These are phyloP conservation scores for Adelges cooleyi DNA, from an alignment of 1,140 invertebrate species.

Conservation along the genomic window DNA sequence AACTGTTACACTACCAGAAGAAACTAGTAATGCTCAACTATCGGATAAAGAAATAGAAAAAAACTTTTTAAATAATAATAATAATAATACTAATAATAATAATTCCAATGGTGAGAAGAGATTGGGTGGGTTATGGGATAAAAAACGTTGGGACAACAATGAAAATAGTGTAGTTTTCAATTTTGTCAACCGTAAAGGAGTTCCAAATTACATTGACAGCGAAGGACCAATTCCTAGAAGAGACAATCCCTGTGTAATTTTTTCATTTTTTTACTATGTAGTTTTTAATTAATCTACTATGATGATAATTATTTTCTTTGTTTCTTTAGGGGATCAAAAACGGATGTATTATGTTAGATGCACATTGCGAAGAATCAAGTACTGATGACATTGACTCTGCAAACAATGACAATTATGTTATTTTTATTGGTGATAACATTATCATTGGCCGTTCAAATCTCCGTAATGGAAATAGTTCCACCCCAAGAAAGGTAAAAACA, in stretches of 20 bases:
- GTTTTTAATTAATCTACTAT: background rate
- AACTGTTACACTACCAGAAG: slow-evolving; percentile 1
- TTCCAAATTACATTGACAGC: slow-evolving; percentile 82
- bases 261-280: background rate
- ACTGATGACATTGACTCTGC: slow-evolving; percentile 16
- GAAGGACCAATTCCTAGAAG: slow-evolving; percentile 61
- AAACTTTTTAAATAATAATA: slow-evolving; percentile 56
- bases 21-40: slow-evolving; percentile 36
- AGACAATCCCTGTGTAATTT: slow-evolving; percentile 35
- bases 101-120: slow-evolving; percentile 28
- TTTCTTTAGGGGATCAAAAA: slow-evolving; percentile 2
- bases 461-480: background rate
- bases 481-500: slow-evolving; percentile 3
- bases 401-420: slow-evolving; percentile 11
- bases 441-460: slow-evolving; percentile 21
- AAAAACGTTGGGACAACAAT: slow-evolving; percentile 44
- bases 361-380: slow-evolving; percentile 26
- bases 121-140: slow-evolving; percentile 41
- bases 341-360: slow-evolving; percentile 7
- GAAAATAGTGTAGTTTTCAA: slow-evolving; percentile 72
- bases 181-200: slow-evolving; percentile 67
- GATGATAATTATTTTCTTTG: too few species aligned
- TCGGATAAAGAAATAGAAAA: slow-evolving; percentile 56
- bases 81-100: slow-evolving; percentile 33
- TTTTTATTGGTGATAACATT: slow-evolving; percentile 19